Base-by-base conservation (phyloP, 2,888 invertebrate genomes). In the Hemistola chrysoprasaria region DNA sequence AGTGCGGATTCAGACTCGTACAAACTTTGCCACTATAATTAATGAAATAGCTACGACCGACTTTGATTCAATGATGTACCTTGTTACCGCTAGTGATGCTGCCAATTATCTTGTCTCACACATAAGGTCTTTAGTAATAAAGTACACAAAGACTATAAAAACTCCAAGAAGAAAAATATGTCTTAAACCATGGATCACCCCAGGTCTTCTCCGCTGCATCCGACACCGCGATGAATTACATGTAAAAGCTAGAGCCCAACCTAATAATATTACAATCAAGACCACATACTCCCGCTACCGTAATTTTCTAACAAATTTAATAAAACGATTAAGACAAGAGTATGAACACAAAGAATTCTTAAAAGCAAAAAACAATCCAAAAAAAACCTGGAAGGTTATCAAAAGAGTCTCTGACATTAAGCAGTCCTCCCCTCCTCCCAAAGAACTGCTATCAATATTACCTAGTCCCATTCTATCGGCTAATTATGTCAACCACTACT, bases 121-220 rank as follows among this genome's bases (percentile, higher is more conserved):
- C 6, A 6, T 32, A 5, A 8, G 31, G 0, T 21, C 9, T 1
- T 1, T 8, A 5, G 16, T 51, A 6, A 7, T 26, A 0, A 10
- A 30, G 22, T 34, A 25, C 3, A 26, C 43, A 1, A 4, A 8
- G 1, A 10, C 8, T 4, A n/a, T 27, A 0, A 20, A 21, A 11
- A 11, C 29, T 1, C 11, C 49, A 0, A 26, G 22, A 6, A 39
- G 30, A 20, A 45, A 48, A 8, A 40, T 33, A 20, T 29, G 35
- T 2, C 5, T 45, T 0, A 55, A 55, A 26, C 52, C 49, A 0
- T 55, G 52, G 53, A 48, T 56, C 1, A 51, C 52, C 0, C 32
- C 49, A n/a, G 55, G 54, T 1, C 16, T 56, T 1, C 23, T 58
- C 1, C n/a, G 47, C n/a, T 57, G 57, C 25, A 50, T 61, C 2